Conservation (phyloP, 2,113 vertebrate species). For the Epinephelus cyanopodus region DNA sequence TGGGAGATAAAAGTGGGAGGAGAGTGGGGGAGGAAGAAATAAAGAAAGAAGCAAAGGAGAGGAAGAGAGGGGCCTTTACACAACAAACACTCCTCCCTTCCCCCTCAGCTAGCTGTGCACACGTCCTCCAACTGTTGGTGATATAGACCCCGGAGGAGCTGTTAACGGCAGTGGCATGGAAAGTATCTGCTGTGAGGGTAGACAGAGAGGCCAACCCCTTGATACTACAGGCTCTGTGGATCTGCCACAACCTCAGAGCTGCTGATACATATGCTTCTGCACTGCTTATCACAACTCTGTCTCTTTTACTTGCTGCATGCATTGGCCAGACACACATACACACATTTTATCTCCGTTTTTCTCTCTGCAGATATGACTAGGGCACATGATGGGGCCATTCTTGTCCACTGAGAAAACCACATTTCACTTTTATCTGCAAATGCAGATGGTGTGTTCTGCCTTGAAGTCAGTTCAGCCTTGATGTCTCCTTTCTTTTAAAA, state of each 20-base stretch:
- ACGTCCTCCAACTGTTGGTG: slow-evolving; percentile 78
- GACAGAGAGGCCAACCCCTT: slow-evolving; percentile 67
- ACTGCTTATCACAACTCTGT: slow-evolving; percentile 41
- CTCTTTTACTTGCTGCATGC: background rate
- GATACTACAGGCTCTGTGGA: slow-evolving; percentile 52
- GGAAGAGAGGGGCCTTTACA: slow-evolving; percentile 75
- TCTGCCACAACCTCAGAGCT: slow-evolving; percentile 54
- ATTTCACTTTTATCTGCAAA: slow-evolving; percentile 39
- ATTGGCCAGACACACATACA: background rate
- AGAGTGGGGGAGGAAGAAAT: slow-evolving; percentile 65
- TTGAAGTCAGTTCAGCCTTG: slow-evolving; percentile 13
- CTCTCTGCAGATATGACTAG: slow-evolving; percentile 26
- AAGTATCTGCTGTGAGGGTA: slow-evolving; percentile 69
- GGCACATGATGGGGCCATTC: background rate
- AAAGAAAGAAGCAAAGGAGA: slow-evolving; percentile 66
- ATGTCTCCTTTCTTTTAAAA: slow-evolving; percentile 25
- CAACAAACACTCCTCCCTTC: slow-evolving; percentile 76
- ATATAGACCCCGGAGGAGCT: slow-evolving; percentile 77
- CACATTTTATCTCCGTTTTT: slow-evolving; percentile 20
- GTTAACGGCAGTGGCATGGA: slow-evolving; percentile 77
- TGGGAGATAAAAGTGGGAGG: slow-evolving; percentile 72
- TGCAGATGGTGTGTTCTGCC: slow-evolving; percentile 25
- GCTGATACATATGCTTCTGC: slow-evolving; percentile 40
- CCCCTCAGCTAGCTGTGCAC: slow-evolving; percentile 59
- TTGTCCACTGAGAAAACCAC: slow-evolving; percentile 26